Base-by-base conservation (phyloP, 2,888 invertebrate species). In the Nomada fucata region DNA sequence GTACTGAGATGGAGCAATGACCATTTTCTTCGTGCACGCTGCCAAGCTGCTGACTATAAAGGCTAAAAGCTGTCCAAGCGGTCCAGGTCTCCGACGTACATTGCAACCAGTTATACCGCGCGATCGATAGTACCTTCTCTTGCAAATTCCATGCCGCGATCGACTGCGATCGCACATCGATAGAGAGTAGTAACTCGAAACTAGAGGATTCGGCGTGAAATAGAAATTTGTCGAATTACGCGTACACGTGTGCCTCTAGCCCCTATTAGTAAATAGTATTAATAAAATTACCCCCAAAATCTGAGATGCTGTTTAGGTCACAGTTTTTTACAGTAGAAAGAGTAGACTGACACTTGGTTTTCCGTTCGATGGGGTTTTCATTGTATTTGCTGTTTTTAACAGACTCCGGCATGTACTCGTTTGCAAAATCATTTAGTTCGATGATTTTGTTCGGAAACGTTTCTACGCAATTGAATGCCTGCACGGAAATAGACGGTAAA, bases 361-460 rank as follows among this genome's bases (percentile, higher is more conserved):
- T 78, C 63, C 86, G 86, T 42, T 85, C 82, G 36, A 69, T 59
- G n/a, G 11, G 20, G 1, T 70, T 69, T 44, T 81, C 68, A n/a
- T 70, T 61, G 60, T 79, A 85, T 26, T 78, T 83, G 60, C 75
- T 74, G 60, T 83, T 83, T 67, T 85, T 89, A 10, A 88, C 82
- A 11, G 86, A 86, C 36, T 86, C 76, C 1, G 92, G 92, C 79
- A 85, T 90, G 74, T 89, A 89, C 53, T 82, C 86, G 74, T 91
- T 88, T 61, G 92, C 90, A 60, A 91, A 80, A 42, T 75, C 86
- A 68, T 91, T 92, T 57, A 92, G 83, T 55, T 91, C 87, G 42
- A 86, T 80, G 72, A 92, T 89, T 89, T 91, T 92, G 64, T 50
- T 85, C 29, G 92, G 92, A 74, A 92, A 91, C 23, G 88, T 84